Base-by-base conservation (phyloP, 2,797 vertebrate species). In the Macrochelys suwanniensis region DNA sequence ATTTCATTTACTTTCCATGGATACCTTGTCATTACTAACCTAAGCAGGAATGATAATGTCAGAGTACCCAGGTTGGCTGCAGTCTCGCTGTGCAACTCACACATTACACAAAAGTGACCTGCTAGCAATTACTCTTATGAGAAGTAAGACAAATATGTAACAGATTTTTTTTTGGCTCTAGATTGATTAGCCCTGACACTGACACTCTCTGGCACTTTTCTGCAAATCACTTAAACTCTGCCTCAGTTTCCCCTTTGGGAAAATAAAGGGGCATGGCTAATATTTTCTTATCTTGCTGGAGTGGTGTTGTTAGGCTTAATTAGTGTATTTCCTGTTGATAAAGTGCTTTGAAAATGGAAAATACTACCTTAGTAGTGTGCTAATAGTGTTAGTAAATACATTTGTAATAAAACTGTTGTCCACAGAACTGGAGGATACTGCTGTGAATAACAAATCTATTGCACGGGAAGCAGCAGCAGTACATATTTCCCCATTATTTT, bases 1-100 rank as follows among this genome's bases (percentile, higher is more conserved):
- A 96, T 97, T 96, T 95, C 89, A 96, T 86, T 96, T 95, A 88
- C 90, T 95, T 93, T 89, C 89, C 53, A 11, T 94, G 90, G 88
- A 92, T 96, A 94, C 88, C 85, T 92, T 96, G 96, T 94, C 93
- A 89, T 93, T 93, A 84, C 88, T 96, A 37, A 91, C 82, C 96
- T 91, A 92, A 95, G 33, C 57, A 94, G 85, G 84, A 96, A 82
- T 88, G 92, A 90, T 96, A 93, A 95, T 95, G 92, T 97, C 96
- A 96, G 65, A 57, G 15, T 54, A 88, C 61, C 77, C 12, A 0
- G 86, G 80, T 1, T 7, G 61, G 81, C 92, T 88, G 85, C 88
- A 74, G 83, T 77, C 90, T 93, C 33, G 0, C 31, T 23, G 0
- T 1, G 53, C 78, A 91, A 81, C 89, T 94, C 79, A 53, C 76